These are phyloP conservation scores for Notospermus geniculatus DNA, from an alignment of 1,140 invertebrate genomes.

Conservation along the genomic window DNA sequence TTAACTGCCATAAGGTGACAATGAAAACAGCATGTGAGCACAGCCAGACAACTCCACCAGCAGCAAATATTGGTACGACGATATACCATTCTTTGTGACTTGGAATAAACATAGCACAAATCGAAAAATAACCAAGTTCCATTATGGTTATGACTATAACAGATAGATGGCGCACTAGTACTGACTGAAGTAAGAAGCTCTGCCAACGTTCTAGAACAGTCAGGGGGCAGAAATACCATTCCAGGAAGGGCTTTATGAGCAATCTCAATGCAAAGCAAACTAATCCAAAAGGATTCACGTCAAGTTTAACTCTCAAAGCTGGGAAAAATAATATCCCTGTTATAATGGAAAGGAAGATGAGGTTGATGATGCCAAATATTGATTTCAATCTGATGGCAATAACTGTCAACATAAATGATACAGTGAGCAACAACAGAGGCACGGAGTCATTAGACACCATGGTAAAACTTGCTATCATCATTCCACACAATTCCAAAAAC, in stretches of 20 bases:
- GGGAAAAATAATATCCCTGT: constrained; percentile 34
- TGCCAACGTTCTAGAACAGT: constrained; percentile 50
- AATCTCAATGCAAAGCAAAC: constrained; percentile 44
- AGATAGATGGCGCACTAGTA: constrained; percentile 29
- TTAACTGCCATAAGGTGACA: constrained; percentile 47
- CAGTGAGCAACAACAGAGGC: constrained; percentile 32
- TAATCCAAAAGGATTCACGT: constrained; percentile 41
- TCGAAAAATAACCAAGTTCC: constrained; percentile 30
- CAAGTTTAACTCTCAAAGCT: constrained; percentile 18
- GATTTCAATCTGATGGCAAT: constrained; percentile 47
- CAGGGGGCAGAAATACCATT: constrained; percentile 41
- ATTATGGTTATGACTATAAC: constrained; percentile 35
- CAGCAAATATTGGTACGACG: constrained; percentile 45
- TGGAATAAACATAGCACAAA: constrained; percentile 34
- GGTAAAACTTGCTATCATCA: constrained; percentile 40
- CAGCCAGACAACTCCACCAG: constrained; percentile 42
- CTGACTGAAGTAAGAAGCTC: constrained; percentile 31
- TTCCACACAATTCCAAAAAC: constrained; percentile 40
- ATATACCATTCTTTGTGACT: constrained; percentile 54
- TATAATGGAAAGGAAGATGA: constrained; percentile 31
- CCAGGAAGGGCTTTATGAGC: constrained; percentile 40
- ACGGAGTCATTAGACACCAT: constrained; percentile 32
- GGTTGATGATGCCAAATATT: constrained; percentile 33
- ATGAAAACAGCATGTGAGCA: constrained; percentile 43
- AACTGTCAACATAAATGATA: constrained; percentile 38